Conservation (phyloP, 1,140 invertebrate species). For the Drosophila kikkawai region DNA sequence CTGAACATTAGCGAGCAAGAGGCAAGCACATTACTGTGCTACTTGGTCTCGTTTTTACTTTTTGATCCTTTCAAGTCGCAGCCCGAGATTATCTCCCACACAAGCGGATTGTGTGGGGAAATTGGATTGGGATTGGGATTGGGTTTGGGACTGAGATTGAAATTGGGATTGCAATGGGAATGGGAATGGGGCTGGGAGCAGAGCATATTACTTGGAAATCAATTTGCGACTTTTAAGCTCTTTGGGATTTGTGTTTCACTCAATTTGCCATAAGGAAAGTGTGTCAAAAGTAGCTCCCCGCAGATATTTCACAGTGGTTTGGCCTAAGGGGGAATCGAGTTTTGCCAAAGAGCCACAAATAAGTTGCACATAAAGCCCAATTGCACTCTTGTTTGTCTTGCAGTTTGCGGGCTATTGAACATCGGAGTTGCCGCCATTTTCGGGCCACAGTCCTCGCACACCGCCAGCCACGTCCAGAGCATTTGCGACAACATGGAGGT, state of each 20-base stretch:
- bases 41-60: constrained; percentile 56
- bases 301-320: constrained; percentile 15
- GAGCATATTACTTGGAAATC: constrained; percentile 64
- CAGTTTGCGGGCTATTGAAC: constrained; percentile 95
- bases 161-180: constrained; percentile 8
- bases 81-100: constrained; percentile 56
- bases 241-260: constrained; percentile 47
- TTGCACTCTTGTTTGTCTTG: constrained; percentile 67
- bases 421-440: constrained; percentile 97
- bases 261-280: constrained; percentile 36
- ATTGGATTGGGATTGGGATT: constrained; percentile 23
- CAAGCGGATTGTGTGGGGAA: constrained; percentile 24
- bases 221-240: constrained; percentile 61
- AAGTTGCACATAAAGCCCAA: constrained; percentile 30
- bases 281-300: constrained; percentile 12
- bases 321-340: background rate
- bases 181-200: constrained; percentile 22
- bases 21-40: constrained; percentile 43
- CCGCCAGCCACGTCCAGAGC: constrained; percentile 96
- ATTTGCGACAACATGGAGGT: constrained; percentile 97
- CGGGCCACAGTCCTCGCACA: constrained; percentile 95
- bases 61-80: constrained; percentile 22
- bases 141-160: constrained; percentile 1
- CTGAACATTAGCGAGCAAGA: constrained; percentile 42
- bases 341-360: constrained; percentile 14